A percentile compares a stretch with the other conserved stretches of the same genome.
phyloP scores from a whole-genome alignment of 2,797 vertebrate genomes.

The Sphenopsis melanotis region DNA sequence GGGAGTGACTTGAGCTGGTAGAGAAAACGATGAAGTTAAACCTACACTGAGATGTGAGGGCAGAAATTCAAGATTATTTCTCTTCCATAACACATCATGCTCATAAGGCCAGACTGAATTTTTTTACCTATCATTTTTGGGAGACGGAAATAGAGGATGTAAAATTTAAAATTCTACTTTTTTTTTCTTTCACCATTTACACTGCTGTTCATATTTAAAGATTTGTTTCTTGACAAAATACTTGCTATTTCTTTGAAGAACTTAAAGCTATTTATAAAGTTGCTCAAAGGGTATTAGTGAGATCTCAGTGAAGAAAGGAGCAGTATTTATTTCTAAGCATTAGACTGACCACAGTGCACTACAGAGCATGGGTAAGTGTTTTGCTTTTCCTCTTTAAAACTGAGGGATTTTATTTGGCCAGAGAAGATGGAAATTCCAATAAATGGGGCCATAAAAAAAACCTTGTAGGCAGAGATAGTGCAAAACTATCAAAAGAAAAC shows the following conservation, averaged over 20 bases:
- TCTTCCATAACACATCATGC: accelerated
- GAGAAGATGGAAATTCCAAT: not conserved
- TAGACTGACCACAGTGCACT: not conserved
- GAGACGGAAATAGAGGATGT: not conserved
- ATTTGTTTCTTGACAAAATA: not conserved
- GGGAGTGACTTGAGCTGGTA: not conserved
- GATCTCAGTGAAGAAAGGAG: not conserved
- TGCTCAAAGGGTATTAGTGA: not conserved
- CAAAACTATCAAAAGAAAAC: not conserved
- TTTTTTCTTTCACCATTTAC: not conserved
- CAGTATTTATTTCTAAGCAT: not conserved
- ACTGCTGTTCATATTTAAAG: not conserved
- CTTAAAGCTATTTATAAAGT: not conserved
- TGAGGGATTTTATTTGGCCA: not conserved
- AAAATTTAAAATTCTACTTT: not conserved
- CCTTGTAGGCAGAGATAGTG: not conserved
- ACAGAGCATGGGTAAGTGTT: not conserved
- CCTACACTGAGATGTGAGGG: not conserved
- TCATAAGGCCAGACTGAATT: not conserved
- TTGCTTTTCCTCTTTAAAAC: not conserved
- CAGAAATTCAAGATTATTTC: not conserved
- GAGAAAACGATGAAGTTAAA: not conserved
- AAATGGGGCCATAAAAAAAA: not conserved
- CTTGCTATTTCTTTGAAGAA: not conserved
- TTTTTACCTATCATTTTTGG: not conserved